Base-by-base conservation (phyloP, 2,888 invertebrate species). In the Caenorhabditis becei region DNA sequence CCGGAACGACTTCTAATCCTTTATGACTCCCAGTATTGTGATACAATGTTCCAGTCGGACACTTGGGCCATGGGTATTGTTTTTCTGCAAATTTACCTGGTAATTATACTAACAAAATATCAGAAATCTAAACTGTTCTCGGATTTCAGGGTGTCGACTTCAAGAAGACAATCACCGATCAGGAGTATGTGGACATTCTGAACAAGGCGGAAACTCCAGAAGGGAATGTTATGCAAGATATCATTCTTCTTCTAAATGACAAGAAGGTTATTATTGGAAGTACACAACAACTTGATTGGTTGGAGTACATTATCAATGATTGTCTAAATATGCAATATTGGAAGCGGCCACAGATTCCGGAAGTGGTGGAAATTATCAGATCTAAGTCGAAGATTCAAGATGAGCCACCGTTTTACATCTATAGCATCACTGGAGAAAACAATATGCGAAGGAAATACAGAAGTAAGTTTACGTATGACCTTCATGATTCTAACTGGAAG, bases 1-100 rank as follows among this genome's bases (percentile, higher is more conserved):
- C 80, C 58, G 2, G 70, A 75, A 23, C 26, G 53, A 28, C 26
- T 47, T 3, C 1, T 47, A 4, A 1, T 61, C 10, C 18, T 59
- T 7, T 24, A 66, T 7, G 61, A 58, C 7, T 37, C 23, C 11
- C 51, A 44, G 5, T 47, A 53, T 24, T 53, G 47, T 11, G 51
- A 51, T 2, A 35, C 59, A 11, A 53, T 66, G 16, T 75, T 53
- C 37, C 53, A 96, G 91, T 94, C 94, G 20, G 98, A 99, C 92
- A 93, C 96, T 32, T 99, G 98, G 98, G 94, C 96, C 0, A 92
- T 96, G 78, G 98, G 97, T n/a, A 94, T 98, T 77, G 94, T 97
- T 77, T 91, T 97, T 37, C 93, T 95, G 0, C 97, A 97, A 92
- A 92, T 96, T 4, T 92, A 72, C 44, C 51, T 70, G 74, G 86